Evolutionary conservation across 2,797 vertebrate species (phyloP).

Genomic region (Alauda arvensis): DNA sequence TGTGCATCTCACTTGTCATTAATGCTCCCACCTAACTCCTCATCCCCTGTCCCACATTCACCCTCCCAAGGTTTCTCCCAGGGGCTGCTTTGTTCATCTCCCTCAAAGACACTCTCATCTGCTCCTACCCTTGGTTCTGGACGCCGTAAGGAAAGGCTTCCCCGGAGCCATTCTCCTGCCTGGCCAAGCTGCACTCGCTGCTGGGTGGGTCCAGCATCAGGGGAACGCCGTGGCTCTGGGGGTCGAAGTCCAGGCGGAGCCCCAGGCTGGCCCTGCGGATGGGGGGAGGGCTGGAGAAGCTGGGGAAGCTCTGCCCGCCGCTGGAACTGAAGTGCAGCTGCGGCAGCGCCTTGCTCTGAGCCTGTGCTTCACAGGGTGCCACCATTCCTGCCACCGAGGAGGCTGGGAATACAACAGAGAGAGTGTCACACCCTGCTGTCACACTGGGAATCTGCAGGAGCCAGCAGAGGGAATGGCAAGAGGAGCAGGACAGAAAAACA

Average conservation of each 20-base stretch:
- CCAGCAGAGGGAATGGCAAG: neutral
- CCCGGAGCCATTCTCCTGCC: constrained; percentile 55
- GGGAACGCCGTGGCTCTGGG: constrained; percentile 56
- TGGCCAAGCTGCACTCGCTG: constrained; percentile 56
- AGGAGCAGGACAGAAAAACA: neutral
- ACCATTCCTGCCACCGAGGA: neutral
- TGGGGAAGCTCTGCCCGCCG: constrained; percentile 69
- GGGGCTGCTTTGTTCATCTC: neutral
- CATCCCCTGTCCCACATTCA: neutral
- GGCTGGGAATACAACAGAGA: constrained; percentile 24
- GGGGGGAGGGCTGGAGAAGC: constrained; percentile 88
- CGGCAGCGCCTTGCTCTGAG: neutral
- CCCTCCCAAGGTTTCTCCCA: neutral
- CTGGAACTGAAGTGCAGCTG: constrained; percentile 10
- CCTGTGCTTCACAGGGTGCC: neutral
- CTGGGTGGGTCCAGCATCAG: constrained; percentile 71
- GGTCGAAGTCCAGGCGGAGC: constrained; percentile 64
- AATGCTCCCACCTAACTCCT: neutral
- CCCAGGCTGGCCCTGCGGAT: constrained; percentile 82
- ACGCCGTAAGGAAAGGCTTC: constrained; percentile 56
- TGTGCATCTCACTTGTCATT: neutral
- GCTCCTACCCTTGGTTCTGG: constrained; percentile 69
- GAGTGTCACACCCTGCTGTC: neutral
- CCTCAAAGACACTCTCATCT: neutral
- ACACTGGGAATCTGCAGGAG: neutral